Evolutionary conservation across 2,797 vertebrate genomes (phyloP).

Genomic region (Galago senegalensis): DNA sequence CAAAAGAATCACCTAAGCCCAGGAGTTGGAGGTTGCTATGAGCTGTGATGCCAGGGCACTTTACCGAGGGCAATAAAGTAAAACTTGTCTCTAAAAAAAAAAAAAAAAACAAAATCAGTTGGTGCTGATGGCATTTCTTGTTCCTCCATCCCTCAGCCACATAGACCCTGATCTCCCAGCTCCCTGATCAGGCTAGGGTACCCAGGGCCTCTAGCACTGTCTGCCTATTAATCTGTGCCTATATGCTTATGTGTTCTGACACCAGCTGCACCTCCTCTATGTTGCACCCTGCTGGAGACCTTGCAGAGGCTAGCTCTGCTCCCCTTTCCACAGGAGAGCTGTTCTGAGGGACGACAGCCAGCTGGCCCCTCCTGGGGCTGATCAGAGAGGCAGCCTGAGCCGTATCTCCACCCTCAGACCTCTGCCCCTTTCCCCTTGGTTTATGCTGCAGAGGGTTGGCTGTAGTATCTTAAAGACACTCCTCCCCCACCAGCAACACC

Average conservation of each 20-base stretch:
- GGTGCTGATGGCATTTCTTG: neutral
- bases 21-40: too few species aligned
- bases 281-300: neutral
- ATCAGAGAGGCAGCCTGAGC: neutral
- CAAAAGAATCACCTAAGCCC: too few species aligned
- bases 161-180: neutral
- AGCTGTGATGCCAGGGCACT: too few species aligned
- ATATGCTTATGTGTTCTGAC: rapidly evolving
- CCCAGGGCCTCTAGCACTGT: neutral
- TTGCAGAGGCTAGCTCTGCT: neutral
- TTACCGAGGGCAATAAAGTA: too few species aligned
- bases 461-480: neutral
- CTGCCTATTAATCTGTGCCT: neutral
- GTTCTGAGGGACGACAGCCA: neutral
- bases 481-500: neutral
- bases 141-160: neutral
- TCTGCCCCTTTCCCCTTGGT: neutral
- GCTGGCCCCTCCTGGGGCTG: neutral
- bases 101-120: neutral
- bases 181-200: neutral
- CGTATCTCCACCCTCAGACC: neutral
- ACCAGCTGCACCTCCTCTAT: rapidly evolving
- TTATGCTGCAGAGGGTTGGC: neutral
- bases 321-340: neutral
- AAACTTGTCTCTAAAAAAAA: too few species aligned